phyloP scores from a whole-genome alignment of 2,888 invertebrate species.

The Lymantria monacha region DNA sequence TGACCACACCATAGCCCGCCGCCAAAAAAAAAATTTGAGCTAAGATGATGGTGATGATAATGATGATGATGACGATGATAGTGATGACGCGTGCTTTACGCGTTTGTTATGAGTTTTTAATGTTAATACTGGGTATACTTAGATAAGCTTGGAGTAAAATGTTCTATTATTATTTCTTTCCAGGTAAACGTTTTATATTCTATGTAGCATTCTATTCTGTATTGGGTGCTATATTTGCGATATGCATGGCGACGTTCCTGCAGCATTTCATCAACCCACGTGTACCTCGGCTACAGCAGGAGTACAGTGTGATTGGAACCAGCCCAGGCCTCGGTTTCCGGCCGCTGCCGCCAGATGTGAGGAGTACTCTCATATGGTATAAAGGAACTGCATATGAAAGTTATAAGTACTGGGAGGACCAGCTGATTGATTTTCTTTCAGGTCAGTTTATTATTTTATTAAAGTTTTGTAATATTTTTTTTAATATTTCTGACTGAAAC shows the following conservation, averaged over 20 bases:
- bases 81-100: too few relatives aligned
- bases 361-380: constrained; percentile 98
- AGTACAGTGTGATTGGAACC: constrained; percentile 92
- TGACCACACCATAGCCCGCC: too few relatives aligned
- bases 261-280: constrained; percentile 94
- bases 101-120: too few relatives aligned
- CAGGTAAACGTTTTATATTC: constrained; percentile 96
- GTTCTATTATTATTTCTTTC: constrained; percentile 40
- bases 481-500: neutral
- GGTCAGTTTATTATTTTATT: constrained; percentile 82
- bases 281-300: constrained; percentile 92
- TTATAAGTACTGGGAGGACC: constrained; percentile 90
- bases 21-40: too few relatives aligned
- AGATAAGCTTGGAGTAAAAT: too few relatives aligned
- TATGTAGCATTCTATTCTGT: constrained; percentile 95
- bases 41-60: too few relatives aligned
- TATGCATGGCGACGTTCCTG: constrained; percentile 96
- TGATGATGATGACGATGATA: too few relatives aligned
- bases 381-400: constrained; percentile 89
- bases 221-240: constrained; percentile 92
- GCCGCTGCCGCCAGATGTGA: constrained; percentile 94
- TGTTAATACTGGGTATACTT: too few relatives aligned
- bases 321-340: constrained; percentile 98
- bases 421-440: constrained; percentile 88
- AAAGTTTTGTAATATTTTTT: neutral